phyloP scores from a whole-genome alignment of 2,797 vertebrate genomes.

The Sciaenops ocellatus region DNA sequence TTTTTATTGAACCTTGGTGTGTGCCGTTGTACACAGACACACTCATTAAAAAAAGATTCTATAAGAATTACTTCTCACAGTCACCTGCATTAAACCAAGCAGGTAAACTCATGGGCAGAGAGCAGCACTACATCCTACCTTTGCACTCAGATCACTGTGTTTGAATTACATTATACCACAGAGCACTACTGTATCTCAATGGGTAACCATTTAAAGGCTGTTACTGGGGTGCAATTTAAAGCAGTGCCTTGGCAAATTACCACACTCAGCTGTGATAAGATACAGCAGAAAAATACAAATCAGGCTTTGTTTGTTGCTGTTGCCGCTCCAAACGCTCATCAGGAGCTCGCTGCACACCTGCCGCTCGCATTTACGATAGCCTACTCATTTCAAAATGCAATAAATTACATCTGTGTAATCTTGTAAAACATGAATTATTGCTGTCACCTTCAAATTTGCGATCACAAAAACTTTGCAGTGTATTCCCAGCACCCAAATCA shows the following conservation, averaged over 20 bases:
- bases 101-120: slow-evolving; percentile 48
- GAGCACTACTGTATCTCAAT: slow-evolving; percentile 52
- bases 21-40: slow-evolving; percentile 43
- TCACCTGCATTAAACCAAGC: slow-evolving; percentile 68
- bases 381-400: slow-evolving; percentile 61
- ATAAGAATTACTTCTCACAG: slow-evolving; percentile 53
- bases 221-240: slow-evolving; percentile 60
- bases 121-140: slow-evolving; percentile 58
- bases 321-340: slow-evolving; percentile 47
- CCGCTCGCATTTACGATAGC: slow-evolving; percentile 64
- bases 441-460: slow-evolving; percentile 76
- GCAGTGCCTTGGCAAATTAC: slow-evolving; percentile 47
- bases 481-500: slow-evolving; percentile 42
- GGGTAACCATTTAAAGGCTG: slow-evolving; percentile 65
- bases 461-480: slow-evolving; percentile 62
- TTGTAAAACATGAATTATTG: slow-evolving; percentile 77
- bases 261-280: slow-evolving; percentile 35
- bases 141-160: slow-evolving; percentile 62
- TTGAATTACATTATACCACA: slow-evolving; percentile 64
- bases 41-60: slow-evolving; percentile 62
- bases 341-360: slow-evolving; percentile 60
- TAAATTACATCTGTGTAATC: slow-evolving; percentile 77
- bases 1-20: slow-evolving; percentile 46
- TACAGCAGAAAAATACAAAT: slow-evolving; percentile 43
- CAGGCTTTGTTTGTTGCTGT: slow-evolving; percentile 45